Base-by-base conservation (phyloP, 2,797 vertebrate genomes). In the Astyanax mexicanus region DNA sequence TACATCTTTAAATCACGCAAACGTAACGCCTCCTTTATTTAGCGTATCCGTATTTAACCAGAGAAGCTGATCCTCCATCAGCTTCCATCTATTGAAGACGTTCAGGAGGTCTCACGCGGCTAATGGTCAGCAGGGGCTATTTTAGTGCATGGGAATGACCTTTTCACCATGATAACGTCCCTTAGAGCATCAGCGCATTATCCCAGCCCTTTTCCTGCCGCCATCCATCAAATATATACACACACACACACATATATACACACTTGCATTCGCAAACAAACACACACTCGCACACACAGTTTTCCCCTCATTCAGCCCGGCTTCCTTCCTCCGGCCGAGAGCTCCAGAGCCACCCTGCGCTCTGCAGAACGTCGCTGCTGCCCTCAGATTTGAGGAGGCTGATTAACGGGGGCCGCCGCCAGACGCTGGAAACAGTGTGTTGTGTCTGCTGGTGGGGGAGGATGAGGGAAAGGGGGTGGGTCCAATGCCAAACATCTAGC, bases 321-420 rank as follows among this genome's bases (percentile, higher is more conserved):
- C 52, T 79, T 81, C 79, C 77, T 81, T 81, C 77, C 77, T 61
- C n/a, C n/a, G n/a, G n/a, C n/a, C n/a, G n/a, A n/a, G n/a, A n/a
- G n/a, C n/a, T n/a, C 35, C 49, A 74, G 66, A 78, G 67, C 58
- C 68, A 29, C 52, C 52, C 52, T 71, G 69, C 54, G 67, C 60
- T 65, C 57, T 45, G 19, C 47, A 65, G 77, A 71, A 77, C n/a
- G n/a, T n/a, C n/a, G 66, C 57, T 54, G 74, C 75, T 72, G 72
- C 71, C 6, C 17, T 3, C 2, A 17, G 66, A 71, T 80, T 66
- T 44, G 74, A 55, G 73, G 37, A 64, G 55, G 19, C 60, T 35
- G 45, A 54, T 55, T 54, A 78, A 72, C 72, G 75, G 71, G 71
- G 47, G 10, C 38, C 44, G 10, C 37, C 3, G 21, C n/a, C 12